Evolutionary conservation across 92 coral and sea anemone genomes (phyloP).

Genomic region (Porites divaricata): DNA sequence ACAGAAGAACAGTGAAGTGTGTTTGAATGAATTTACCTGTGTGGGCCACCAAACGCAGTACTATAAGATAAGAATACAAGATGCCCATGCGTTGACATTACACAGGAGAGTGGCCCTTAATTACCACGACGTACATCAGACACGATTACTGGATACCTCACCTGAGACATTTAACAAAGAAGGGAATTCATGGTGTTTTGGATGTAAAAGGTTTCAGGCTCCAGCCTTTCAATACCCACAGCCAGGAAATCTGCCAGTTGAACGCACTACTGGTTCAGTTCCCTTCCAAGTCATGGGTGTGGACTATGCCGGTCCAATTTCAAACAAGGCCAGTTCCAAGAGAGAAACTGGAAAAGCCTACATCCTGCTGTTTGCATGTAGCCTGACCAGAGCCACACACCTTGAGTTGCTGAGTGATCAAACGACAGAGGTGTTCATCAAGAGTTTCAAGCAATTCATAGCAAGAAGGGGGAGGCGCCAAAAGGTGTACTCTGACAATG

Average conservation of each 20-base stretch:
- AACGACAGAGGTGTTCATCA: slow-evolving; percentile 31
- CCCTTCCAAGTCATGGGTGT: slow-evolving; percentile 31
- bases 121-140: not conserved
- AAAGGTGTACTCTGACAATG: slow-evolving; percentile 66
- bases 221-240: slow-evolving; percentile 10
- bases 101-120: slow-evolving; percentile 59
- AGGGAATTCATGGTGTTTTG: slow-evolving; percentile 15
- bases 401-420: slow-evolving; percentile 17
- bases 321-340: not conserved
- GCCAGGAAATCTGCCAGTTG: slow-evolving; percentile 22
- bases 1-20: slow-evolving; percentile 1
- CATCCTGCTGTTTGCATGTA: slow-evolving; percentile 23
- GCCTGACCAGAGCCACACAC: slow-evolving; percentile 32
- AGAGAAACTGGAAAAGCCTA: slow-evolving; percentile 10
- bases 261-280: slow-evolving; percentile 14
- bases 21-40: not conserved
- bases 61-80: slow-evolving; percentile 38
- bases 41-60: not conserved
- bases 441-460: slow-evolving; percentile 45
- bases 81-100: slow-evolving; percentile 42
- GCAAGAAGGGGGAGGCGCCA: slow-evolving; percentile 62
- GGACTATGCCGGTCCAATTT: slow-evolving; percentile 10
- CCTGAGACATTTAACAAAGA: slow-evolving; percentile 14
- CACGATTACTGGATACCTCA: slow-evolving; percentile 26
- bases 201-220: slow-evolving; percentile 42